These are phyloP conservation scores for Circaetus cinerascens DNA, from an alignment of 2,113 vertebrate species.

Conservation along the genomic window DNA sequence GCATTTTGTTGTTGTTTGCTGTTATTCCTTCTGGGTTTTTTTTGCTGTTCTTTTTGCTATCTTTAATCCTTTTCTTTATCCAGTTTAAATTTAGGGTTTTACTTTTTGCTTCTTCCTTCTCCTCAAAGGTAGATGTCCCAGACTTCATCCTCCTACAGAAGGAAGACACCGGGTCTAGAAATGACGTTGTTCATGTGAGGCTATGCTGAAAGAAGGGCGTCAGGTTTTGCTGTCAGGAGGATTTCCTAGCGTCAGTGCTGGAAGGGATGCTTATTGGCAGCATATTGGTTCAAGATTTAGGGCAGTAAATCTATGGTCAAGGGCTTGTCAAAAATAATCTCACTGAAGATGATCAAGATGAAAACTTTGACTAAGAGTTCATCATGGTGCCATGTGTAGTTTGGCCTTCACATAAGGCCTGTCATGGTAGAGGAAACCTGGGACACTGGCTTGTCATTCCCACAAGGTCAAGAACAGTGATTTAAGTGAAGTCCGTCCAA, in stretches of 20 bases:
- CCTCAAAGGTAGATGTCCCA: not conserved
- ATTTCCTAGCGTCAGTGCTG: not conserved
- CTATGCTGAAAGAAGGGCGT: not conserved
- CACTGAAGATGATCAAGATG: not conserved
- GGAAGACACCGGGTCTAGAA: not conserved
- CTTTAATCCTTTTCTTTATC: not conserved
- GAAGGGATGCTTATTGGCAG: not conserved
- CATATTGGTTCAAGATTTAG: not conserved
- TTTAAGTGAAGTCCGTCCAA: not conserved
- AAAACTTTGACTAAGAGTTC: not conserved
- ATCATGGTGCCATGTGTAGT: not conserved
- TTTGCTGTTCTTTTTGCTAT: not conserved
- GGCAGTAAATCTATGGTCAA: not conserved
- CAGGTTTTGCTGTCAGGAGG: not conserved
- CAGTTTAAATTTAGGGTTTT: not conserved
- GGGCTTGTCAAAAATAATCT: not conserved
- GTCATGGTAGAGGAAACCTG: not conserved
- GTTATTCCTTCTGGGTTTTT: not conserved
- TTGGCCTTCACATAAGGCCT: not conserved
- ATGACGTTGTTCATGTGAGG: not conserved
- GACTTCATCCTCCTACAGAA: not conserved
- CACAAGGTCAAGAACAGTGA: not conserved
- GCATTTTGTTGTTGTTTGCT: not conserved
- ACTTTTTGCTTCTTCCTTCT: not conserved
- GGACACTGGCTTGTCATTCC: not conserved